Evolutionary conservation across 2,113 vertebrate genomes (phyloP).

Genomic region (Cryptotis parvus): DNA sequence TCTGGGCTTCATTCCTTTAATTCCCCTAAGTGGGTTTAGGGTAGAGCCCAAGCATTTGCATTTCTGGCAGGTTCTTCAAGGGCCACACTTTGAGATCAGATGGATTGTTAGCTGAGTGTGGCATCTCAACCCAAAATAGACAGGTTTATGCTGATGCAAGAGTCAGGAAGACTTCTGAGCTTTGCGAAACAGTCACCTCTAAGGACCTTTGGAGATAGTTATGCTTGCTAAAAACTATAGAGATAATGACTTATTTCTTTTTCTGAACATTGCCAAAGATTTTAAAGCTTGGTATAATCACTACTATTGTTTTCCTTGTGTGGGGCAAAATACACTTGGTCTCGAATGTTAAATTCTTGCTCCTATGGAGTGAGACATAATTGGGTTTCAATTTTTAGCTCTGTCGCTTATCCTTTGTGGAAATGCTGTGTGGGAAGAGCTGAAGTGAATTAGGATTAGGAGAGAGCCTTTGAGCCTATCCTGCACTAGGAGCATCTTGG

Average conservation of each 20-base stretch:
- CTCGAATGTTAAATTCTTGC: background rate
- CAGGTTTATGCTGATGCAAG: background rate
- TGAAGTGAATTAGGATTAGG: background rate
- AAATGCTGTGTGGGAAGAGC: background rate
- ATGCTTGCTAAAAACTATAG: background rate
- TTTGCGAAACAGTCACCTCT: background rate
- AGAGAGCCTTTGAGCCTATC: background rate
- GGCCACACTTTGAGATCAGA: background rate
- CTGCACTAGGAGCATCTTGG: background rate
- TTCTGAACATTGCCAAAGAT: background rate
- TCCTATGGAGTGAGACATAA: conserved; percentile 15
- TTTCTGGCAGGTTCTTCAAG: background rate
- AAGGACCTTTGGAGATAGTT: conserved; percentile 4
- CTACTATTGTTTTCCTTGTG: conserved; percentile 31
- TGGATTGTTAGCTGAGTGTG: background rate
- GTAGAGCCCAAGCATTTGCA: background rate
- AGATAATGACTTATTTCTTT: background rate
- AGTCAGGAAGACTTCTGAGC: background rate
- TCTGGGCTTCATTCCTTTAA: background rate
- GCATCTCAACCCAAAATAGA: background rate
- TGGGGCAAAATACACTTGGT: conserved; percentile 36
- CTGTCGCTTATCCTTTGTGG: background rate
- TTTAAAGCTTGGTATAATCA: conserved; percentile 44
- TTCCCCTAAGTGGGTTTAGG: background rate
- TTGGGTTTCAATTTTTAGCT: conserved; percentile 23